Base-by-base conservation (phyloP, 1,140 invertebrate genomes). In the Zaprionus vittiger region DNA sequence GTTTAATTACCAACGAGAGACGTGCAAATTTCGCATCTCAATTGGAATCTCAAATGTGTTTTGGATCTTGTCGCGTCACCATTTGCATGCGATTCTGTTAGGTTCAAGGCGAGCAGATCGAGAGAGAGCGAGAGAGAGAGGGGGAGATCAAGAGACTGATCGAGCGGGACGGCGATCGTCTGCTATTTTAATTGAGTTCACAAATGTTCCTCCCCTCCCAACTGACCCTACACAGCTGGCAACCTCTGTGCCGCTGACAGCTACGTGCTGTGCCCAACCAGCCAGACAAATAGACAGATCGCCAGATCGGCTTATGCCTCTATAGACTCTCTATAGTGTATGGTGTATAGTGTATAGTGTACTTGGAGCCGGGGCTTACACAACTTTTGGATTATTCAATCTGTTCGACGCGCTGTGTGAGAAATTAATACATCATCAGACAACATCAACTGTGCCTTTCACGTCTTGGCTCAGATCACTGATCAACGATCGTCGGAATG, bases 171-270 rank as follows among this genome's bases (percentile, higher is more conserved):
- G 26, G 28, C 56, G 73, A 41, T 72, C 78, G 78, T 89, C 84
- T 84, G 79, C 84, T 90, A 84, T 89, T 89, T 89, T 89, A 89
- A 89, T 89, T 89, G 84, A 89, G 84, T 89, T 89, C 84, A 90
- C 84, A 89, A 89, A 86, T 71, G 76, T 68, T 74, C 59, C 60
- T 24, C 31, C 31, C 31, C 9, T 34, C 9, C 9, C 70, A 24
- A 71, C 72, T 76, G 68, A 77, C 62, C 80, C 73, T 52, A 34
- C 75, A 68, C 75, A 77, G 75, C 84, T 80, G 83, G 83, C 80
- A 62, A 59, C 49, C 77, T 62, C 67, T 72, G 44, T 70, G 52
- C 71, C 69, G 84, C 84, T 89, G 84, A 87, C 84, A 87, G 81
- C 84, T 81, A 79, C 83, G 66, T 81, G 83, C 83, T 87, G 83